Evolutionary conservation across 1,140 invertebrate genomes (phyloP).

Genomic region (Drosophila pandora): DNA sequence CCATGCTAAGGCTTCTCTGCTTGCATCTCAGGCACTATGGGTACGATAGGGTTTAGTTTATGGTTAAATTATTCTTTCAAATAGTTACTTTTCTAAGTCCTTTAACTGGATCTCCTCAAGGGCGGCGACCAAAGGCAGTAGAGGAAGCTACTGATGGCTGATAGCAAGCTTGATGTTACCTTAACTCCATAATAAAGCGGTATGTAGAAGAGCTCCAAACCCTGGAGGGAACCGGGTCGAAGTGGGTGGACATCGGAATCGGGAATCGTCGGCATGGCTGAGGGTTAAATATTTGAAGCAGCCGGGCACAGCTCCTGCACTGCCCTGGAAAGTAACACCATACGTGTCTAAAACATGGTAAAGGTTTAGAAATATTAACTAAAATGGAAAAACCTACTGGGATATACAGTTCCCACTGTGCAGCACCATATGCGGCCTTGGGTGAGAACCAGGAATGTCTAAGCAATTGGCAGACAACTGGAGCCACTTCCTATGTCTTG

Average conservation of each 20-base stretch:
- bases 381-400: not conserved
- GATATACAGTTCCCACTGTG: slow-evolving; percentile 16
- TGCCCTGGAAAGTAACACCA: not conserved
- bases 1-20: slow-evolving; percentile 27
- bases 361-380: not conserved
- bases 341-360: not conserved
- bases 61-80: not conserved
- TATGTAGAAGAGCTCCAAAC: slow-evolving; percentile 17
- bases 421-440: slow-evolving; percentile 31
- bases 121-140: slow-evolving; percentile 32
- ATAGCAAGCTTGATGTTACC: slow-evolving; percentile 13
- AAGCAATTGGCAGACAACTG: slow-evolving; percentile 35
- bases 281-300: too few relatives aligned
- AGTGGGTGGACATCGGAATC: not conserved
- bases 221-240: slow-evolving; percentile 7
- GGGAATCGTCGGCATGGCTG: slow-evolving; percentile 18
- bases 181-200: slow-evolving; percentile 22
- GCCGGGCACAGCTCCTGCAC: not conserved
- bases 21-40: slow-evolving; percentile 27
- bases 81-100: not conserved
- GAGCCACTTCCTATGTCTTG: slow-evolving; percentile 29
- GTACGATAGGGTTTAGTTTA: not conserved
- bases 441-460: slow-evolving; percentile 35
- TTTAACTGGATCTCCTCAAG: slow-evolving; percentile 12
- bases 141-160: slow-evolving; percentile 13